Conservation (phyloP, 2,113 vertebrate species). For the Centropristis striata region DNA sequence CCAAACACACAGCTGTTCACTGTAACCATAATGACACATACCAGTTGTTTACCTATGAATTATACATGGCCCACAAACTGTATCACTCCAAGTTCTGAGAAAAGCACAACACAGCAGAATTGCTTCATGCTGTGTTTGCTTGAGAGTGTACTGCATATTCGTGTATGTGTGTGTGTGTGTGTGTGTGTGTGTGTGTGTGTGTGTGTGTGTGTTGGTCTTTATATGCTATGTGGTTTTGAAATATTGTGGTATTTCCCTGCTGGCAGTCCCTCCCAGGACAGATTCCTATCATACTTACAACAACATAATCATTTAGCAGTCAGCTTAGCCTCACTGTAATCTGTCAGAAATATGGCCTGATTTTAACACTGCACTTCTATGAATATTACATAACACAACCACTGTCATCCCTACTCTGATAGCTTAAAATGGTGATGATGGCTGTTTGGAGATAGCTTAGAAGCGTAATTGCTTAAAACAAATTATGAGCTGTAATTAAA, state of each 20-base stretch:
- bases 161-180: constrained; percentile 2
- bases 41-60: constrained; percentile 72
- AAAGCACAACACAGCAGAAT: constrained; percentile 57
- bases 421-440: not conserved
- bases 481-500: not conserved
- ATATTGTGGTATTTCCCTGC: constrained; percentile 51
- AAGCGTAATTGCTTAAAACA: not conserved
- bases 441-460: not conserved
- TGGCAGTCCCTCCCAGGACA: constrained; percentile 34
- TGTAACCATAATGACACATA: constrained; percentile 65
- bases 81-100: constrained; percentile 53
- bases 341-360: constrained; percentile 51
- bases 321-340: constrained; percentile 50
- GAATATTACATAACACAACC: constrained; percentile 52
- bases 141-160: constrained; percentile 33
- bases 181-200: constrained; percentile 18
- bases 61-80: constrained; percentile 58
- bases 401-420: not conserved
- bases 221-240: constrained; percentile 46
- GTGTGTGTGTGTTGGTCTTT: constrained; percentile 4
- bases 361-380: constrained; percentile 27
- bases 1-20: constrained; percentile 45
- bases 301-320: constrained; percentile 52
- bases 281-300: constrained; percentile 55
- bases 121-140: constrained; percentile 45